phyloP scores from a whole-genome alignment of 1,140 invertebrate species.

The Metopolophium dirhodum region DNA sequence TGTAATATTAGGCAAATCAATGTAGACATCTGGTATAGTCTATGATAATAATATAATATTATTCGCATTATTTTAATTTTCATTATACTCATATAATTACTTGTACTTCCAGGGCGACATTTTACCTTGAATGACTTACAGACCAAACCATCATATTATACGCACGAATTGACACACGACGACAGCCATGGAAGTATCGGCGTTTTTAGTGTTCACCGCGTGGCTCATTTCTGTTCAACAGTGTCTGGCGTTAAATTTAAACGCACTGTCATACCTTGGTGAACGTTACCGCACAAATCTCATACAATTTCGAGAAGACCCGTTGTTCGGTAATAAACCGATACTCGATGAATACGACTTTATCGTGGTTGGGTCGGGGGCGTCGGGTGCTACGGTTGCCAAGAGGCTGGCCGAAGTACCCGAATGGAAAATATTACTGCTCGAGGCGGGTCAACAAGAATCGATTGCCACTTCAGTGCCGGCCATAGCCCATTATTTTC shows the following conservation, averaged over 20 bases:
- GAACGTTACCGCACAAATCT: slow-evolving; percentile 58
- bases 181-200: not conserved
- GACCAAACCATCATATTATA: not conserved
- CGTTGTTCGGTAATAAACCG: slow-evolving; percentile 58
- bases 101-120: not conserved
- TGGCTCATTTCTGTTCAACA: not conserved
- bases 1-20: not conserved
- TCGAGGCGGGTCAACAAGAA: slow-evolving; percentile 73
- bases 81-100: not conserved
- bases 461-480: slow-evolving; percentile 62
- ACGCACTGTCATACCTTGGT: not conserved
- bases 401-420: slow-evolving; percentile 66
- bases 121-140: not conserved
- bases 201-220: not conserved
- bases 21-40: not conserved
- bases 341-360: slow-evolving; percentile 60
- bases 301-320: slow-evolving; percentile 59
- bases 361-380: slow-evolving; percentile 59
- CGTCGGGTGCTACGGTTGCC: slow-evolving; percentile 66
- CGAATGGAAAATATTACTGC: slow-evolving; percentile 65
- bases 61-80: not conserved
- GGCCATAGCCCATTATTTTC: slow-evolving; percentile 63
- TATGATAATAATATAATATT: not conserved
- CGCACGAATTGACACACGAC: not conserved
- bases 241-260: not conserved